These are phyloP conservation scores for Astreopora myriophthalma DNA, from an alignment of 64 coral and sea anemone genomes.

Conservation along the genomic window DNA sequence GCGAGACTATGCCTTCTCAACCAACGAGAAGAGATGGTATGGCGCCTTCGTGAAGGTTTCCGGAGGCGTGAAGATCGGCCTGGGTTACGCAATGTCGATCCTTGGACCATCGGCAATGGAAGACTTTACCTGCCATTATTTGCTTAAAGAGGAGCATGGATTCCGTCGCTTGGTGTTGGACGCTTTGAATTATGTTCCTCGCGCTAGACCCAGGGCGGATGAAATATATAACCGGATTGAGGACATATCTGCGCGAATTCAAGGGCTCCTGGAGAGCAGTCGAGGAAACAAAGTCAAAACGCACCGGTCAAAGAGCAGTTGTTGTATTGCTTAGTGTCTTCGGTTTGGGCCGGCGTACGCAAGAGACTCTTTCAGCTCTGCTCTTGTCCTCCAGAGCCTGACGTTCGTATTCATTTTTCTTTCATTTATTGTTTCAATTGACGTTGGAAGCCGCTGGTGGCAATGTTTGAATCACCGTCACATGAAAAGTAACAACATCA, in stretches of 20 bases:
- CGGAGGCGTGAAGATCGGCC: conserved; percentile 10
- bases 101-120: conserved; percentile 10
- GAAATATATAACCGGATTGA: conserved; percentile 19
- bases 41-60: conserved; percentile 68
- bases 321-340: not conserved
- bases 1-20: conserved; percentile 41
- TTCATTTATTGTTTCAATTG: no score
- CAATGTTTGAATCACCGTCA: no score
- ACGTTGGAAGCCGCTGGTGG: no score
- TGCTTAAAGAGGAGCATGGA: not conserved
- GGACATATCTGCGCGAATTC: not conserved
- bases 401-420: no score
- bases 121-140: not conserved
- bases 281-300: not conserved
- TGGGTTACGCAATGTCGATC: conserved; percentile 63
- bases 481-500: no score
- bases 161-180: conserved; percentile 18
- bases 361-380: no score
- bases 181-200: conserved; percentile 29
- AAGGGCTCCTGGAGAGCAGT: not conserved
- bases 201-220: conserved; percentile 1
- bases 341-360: no score
- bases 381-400: no score
- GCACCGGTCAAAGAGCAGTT: not conserved
- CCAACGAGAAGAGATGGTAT: conserved; percentile 28